Evolutionary conservation across 2,888 invertebrate genomes (phyloP), one percentile per base, ranked within the genome.

Genomic region (Mythimna loreyi): DNA sequence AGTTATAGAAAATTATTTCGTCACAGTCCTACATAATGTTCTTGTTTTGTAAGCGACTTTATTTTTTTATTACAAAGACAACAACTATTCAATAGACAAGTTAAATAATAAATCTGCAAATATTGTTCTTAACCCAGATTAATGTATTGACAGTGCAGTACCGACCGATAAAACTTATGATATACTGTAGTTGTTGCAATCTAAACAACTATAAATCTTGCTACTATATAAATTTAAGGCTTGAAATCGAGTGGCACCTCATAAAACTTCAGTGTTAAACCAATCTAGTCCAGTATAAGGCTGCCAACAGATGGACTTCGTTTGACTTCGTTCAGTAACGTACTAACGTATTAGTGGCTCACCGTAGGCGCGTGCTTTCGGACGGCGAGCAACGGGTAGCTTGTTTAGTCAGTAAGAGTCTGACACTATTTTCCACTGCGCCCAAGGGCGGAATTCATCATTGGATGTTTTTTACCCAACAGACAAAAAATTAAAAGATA

Each of bases 111-210:
- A 49, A 63, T 71, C 19, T 7, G 9, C 36, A 21, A 57, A 64
- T 52, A 45, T 55, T 63, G 36, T 59, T 36, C 11, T 60, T 56
- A 72, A 45, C 16, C 50, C 7, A 60, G 43, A 74, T 52, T 16
- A 59, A 59, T 50, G 11, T 45, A 45, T 45, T 23, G 50, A 60
- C 50, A 73, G 9, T 55, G 23, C 71, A 47, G 25, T 60, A 52
- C 28, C 43, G 47, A 33, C 45, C 45, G 56, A 77, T 75, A 77
- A 63, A 55, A 56, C 3, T 7, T 19, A 57, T 11, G 30, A 75
- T 36, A 33, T 23, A 45, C 21, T 13, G 36, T 52, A 25, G 13
- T 30, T 28, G 9, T n/a, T 13, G 5, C 21, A 49, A 28, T 45
- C 0, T 43, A 3, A 25, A 3, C 36, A 47, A 19, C 13, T 25